phyloP scores from a whole-genome alignment of 2,888 invertebrate genomes.

The Onthophagus sagittarius region DNA sequence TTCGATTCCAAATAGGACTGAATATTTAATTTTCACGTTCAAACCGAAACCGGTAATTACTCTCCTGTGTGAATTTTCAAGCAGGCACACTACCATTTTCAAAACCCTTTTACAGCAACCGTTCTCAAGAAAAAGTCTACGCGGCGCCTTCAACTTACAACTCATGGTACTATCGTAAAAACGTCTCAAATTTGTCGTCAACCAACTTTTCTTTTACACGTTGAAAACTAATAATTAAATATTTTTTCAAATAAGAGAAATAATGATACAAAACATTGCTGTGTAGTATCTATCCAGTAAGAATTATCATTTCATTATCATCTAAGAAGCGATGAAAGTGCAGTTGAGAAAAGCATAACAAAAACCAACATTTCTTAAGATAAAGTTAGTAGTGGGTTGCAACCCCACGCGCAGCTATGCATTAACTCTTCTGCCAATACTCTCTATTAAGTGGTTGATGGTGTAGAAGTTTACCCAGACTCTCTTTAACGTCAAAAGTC shows the following conservation, averaged over 20 bases:
- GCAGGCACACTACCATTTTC: neutral
- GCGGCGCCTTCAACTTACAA: neutral
- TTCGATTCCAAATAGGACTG: constrained; percentile 13
- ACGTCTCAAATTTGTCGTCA: neutral
- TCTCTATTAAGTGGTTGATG: too few relatives aligned
- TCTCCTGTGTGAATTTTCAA: constrained; percentile 9
- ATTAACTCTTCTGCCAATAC: too few relatives aligned
- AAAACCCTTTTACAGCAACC: neutral
- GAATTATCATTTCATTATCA: too few relatives aligned
- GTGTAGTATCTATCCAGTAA: too few relatives aligned
- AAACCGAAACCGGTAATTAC: constrained; percentile 11
- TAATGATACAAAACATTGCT: too few relatives aligned
- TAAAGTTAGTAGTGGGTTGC: too few relatives aligned
- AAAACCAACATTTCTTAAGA: too few relatives aligned
- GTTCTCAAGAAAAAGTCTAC: neutral
- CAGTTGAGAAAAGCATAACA: too few relatives aligned
- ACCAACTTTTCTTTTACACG: neutral
- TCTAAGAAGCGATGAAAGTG: too few relatives aligned
- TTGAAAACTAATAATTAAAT: neutral
- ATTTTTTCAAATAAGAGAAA: neutral
- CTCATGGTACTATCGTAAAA: neutral
- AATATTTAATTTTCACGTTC: constrained; percentile 10
- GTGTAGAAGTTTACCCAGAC: too few relatives aligned
- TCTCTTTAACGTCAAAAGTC: too few relatives aligned
- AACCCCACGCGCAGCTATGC: too few relatives aligned